Percentiles rank a stretch among this genome's conserved stretches.
These are phyloP conservation scores for Sarcophilus harrisii DNA, from an alignment of 2,797 vertebrate species.

Conservation along the genomic window DNA sequence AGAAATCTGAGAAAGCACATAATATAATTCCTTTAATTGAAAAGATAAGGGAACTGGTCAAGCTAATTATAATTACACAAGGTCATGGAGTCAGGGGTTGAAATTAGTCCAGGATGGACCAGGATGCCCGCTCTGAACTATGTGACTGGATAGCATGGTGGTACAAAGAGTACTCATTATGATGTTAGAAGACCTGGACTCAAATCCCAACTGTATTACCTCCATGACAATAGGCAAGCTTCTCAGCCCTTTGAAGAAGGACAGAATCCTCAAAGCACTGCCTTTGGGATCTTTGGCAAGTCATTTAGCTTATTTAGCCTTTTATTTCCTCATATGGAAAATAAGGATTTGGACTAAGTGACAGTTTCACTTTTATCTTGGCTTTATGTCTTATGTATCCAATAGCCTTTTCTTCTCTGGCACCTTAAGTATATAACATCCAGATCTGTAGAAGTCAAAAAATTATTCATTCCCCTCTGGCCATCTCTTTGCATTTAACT, in stretches of 20 bases:
- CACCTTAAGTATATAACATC: neutral
- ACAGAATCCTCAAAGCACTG: neutral
- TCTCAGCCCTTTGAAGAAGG: neutral
- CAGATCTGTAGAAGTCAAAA: neutral
- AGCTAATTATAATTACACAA: neutral
- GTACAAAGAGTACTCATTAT: neutral
- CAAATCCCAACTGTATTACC: neutral
- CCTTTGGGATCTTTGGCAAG: neutral
- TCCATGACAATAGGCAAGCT: neutral
- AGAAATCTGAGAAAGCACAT: neutral
- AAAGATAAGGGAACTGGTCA: neutral
- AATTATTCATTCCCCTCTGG: neutral
- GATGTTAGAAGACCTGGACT: neutral
- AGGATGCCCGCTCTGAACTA: neutral
- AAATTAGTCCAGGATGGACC: neutral
- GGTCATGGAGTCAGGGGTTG: neutral
- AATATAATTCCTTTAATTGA: neutral
- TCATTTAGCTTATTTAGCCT: neutral
- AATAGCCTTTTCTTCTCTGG: neutral
- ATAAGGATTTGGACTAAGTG: neutral
- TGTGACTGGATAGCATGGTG: neutral
- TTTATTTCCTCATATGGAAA: neutral
- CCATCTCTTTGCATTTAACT: neutral
- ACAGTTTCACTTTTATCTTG: neutral
- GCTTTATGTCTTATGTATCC: neutral